Conservation (phyloP, 2,797 vertebrate genomes). For the Melanotaenia parkinsoni region DNA sequence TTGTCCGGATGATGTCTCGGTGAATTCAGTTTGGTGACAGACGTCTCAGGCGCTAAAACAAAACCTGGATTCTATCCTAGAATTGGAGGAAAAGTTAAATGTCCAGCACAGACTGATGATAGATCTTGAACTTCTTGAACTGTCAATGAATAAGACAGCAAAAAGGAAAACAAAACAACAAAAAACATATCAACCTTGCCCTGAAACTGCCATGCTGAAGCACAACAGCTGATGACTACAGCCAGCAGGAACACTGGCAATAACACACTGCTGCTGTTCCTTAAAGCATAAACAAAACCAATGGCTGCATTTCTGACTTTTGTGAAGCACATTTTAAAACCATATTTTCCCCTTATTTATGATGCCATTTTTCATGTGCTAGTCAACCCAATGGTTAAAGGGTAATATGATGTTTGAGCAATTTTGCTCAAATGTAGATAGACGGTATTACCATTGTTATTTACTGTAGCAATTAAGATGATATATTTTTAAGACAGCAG, state of each 20-base stretch:
- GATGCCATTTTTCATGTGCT: slow-evolving; percentile 44
- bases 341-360: slow-evolving; percentile 37
- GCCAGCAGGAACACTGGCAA: slow-evolving; percentile 59
- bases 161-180: background rate
- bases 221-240: slow-evolving; percentile 56
- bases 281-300: slow-evolving; percentile 56
- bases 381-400: slow-evolving; percentile 24
- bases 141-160: slow-evolving; percentile 48
- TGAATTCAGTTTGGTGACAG: slow-evolving; percentile 71
- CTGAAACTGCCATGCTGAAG: slow-evolving; percentile 70
- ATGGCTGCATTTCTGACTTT: slow-evolving; percentile 64
- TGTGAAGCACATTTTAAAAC: slow-evolving; percentile 60
- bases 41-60: background rate
- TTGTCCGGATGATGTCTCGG: slow-evolving; percentile 98
- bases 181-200: slow-evolving; percentile 73
- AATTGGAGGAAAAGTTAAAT: slow-evolving; percentile 15
- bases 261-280: slow-evolving; percentile 66
- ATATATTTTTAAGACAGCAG: slow-evolving; percentile 30
- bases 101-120: slow-evolving; percentile 32
- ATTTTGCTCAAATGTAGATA: slow-evolving; percentile 23
- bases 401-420: slow-evolving; percentile 10
- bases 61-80: background rate
- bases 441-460: slow-evolving; percentile 12
- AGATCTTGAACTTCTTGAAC: slow-evolving; percentile 62
- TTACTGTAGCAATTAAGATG: slow-evolving; percentile 59